Evolutionary conservation across 2,888 invertebrate species (phyloP).

Genomic region (Piscicola geometra): DNA sequence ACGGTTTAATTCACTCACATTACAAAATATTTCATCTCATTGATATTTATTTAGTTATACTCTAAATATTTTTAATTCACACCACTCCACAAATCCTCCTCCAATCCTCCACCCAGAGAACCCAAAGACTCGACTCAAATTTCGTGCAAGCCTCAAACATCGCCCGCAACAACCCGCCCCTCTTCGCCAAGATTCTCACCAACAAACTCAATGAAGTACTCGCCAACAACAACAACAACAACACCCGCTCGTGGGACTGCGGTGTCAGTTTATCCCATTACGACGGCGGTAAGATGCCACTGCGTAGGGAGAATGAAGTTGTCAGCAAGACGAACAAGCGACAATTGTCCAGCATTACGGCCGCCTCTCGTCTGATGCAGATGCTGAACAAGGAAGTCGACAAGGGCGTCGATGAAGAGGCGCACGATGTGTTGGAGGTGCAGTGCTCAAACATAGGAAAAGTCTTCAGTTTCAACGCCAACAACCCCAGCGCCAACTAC

Average conservation of each 20-base stretch:
- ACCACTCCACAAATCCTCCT: too few species aligned
- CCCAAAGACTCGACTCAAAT: not conserved
- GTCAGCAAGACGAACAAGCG: not conserved
- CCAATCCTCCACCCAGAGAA: not conserved
- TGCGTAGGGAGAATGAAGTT: not conserved
- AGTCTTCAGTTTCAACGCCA: not conserved
- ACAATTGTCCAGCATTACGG: not conserved
- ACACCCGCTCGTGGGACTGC: not conserved
- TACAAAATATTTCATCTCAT: too few species aligned
- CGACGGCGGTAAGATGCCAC: not conserved
- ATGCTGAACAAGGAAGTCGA: constrained; percentile 16
- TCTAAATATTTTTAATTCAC: not conserved
- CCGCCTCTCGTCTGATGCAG: not conserved
- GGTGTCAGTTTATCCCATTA: not conserved
- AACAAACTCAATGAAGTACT: constrained; percentile 12
- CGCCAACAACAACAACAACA: not conserved
- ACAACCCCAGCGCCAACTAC: not conserved
- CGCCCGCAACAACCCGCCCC: constrained; percentile 10
- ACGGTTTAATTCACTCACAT: too few species aligned
- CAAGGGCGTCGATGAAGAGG: not conserved
- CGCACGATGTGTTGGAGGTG: not conserved
- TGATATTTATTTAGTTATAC: too few species aligned
- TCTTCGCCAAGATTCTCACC: constrained; percentile 9
- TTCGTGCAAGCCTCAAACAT: constrained; percentile 15
- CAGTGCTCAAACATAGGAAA: constrained; percentile 1